Conservation (phyloP, 2,888 invertebrate species). For the Platycnemis pennipes region DNA sequence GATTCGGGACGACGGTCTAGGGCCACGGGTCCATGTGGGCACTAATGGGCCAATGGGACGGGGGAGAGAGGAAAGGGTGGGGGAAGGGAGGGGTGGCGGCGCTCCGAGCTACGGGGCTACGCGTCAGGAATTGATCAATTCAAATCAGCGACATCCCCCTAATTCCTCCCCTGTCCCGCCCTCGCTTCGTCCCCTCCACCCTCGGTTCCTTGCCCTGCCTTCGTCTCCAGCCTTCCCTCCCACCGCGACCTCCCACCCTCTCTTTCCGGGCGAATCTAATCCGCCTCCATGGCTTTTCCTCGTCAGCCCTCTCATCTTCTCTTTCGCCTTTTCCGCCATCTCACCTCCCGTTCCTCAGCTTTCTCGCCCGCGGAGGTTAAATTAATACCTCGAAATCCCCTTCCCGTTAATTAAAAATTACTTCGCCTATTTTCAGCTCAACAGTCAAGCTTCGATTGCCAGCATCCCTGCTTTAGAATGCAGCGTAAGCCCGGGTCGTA, state of each 20-base stretch:
- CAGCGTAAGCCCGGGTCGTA: background rate
- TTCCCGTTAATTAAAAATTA: background rate
- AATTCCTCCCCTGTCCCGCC: background rate
- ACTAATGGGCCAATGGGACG: constrained; percentile 36
- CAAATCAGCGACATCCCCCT: constrained; percentile 53
- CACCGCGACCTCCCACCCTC: background rate
- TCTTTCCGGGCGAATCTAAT: background rate
- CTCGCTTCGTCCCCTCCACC: background rate
- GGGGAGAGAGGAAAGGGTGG: no score
- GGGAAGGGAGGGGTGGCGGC: background rate
- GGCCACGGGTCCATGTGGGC: background rate
- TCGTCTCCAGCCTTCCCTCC: background rate
- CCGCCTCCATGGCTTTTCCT: background rate
- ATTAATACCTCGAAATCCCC: background rate
- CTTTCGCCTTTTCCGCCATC: background rate
- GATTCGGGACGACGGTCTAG: background rate
- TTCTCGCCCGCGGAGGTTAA: background rate
- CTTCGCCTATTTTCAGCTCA: background rate
- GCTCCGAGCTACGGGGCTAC: background rate
- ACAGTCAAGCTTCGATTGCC: background rate
- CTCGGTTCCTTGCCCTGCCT: constrained; percentile 10
- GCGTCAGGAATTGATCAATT: constrained; percentile 66
- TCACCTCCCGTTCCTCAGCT: background rate
- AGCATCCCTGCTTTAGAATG: background rate
- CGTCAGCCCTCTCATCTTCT: background rate